Base-by-base conservation (phyloP, 2,888 invertebrate genomes). In the Erebia aethiops region DNA sequence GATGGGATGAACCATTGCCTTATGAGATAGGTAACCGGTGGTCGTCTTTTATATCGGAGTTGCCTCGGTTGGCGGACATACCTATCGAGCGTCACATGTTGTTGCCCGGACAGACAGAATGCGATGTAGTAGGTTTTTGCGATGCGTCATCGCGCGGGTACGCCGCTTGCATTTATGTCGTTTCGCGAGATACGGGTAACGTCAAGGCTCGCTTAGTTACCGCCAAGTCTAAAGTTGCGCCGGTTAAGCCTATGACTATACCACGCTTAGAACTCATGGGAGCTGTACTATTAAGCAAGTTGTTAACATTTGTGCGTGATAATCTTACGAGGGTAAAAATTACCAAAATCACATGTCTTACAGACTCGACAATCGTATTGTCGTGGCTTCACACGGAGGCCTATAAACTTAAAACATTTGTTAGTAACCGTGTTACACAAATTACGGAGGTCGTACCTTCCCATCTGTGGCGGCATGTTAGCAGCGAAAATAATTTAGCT, bases 131-230 rank as follows among this genome's bases (percentile, higher is more conserved):
- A 18, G 56, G 56, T 21, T 56, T 56, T 21, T 56, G 56, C 56
- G 56, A 56, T 56, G 56, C 56, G 56, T 56, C 56, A 11, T 56
- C 56, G 56, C 21, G 56, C 56, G 56, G 56, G 18, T 56, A 56
- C 56, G 56, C 56, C 18, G 56, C 56, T 3, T 56, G 56, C 21
- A 9, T 56, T 5, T 56, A 56, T 21, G 21, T 56, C 16, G 16
- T 56, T 5, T 56, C 56, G 1, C 1, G 10, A 3, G 56, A 56
- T 21, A 21, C 8, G 11, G 56, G 56, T 9, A 56, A 56, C 18
- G 56, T 56, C 2, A 56, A 56, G 56, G 56, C 21, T 16, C 11
- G 56, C 4, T 21, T 56, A 21, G 56, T 16, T 18, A 16, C 56
- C 18, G 56, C 56, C 2, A 56, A 56, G 16, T 56, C 56, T 49